Evolutionary conservation across 2,113 vertebrate genomes (phyloP), one percentile per base, ranked within the genome.

Genomic region (Sinocyclocheilus maitianheensis): DNA sequence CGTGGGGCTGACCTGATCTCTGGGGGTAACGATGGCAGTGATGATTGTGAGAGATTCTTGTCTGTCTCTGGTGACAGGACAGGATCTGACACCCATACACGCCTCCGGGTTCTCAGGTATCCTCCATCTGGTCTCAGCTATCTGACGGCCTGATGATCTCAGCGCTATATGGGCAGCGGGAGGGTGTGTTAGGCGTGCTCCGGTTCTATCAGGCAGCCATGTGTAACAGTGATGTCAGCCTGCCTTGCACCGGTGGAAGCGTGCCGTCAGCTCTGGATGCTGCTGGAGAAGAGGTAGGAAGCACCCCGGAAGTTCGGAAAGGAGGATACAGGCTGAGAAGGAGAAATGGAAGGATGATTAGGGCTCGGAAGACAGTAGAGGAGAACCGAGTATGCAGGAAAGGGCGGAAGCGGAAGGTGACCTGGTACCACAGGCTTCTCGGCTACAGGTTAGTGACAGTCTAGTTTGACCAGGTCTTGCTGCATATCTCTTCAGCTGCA

Each of bases 11-110:
- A 83, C 86, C 77, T 76, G 71, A 20, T 85, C 77, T 55, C 34
- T 11, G 24, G n/a, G 75, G 84, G 83, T 87, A 81, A 89, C 10
- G 85, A 84, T 85, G 43, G 62, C 78, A 10, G 4, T 83, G 79
- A 83, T 85, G 89, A 75, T 77, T 79, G 43, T 4, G 86, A 84
- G 63, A 84, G 75, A 81, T 88, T 76, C 77, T 89, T 43, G 55
- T 22, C 46, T 75, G 76, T 78, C 75, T 90, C 87, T 60, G 67
- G 87, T 87, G 83, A 88, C 79, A 78, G 71, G 51, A 53, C 74
- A 67, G 53, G 55, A 86, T 71, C 62, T 81, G 85, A 89, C 85
- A 89, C 82, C 71, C 58, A 22, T 63, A 55, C 53, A 71, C 71
- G 14, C 71, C 55, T 43, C 62, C 6, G 0, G 13, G 63, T 58